phyloP scores from a whole-genome alignment of 2,888 invertebrate genomes.

The Holacanthella duospinosa region DNA sequence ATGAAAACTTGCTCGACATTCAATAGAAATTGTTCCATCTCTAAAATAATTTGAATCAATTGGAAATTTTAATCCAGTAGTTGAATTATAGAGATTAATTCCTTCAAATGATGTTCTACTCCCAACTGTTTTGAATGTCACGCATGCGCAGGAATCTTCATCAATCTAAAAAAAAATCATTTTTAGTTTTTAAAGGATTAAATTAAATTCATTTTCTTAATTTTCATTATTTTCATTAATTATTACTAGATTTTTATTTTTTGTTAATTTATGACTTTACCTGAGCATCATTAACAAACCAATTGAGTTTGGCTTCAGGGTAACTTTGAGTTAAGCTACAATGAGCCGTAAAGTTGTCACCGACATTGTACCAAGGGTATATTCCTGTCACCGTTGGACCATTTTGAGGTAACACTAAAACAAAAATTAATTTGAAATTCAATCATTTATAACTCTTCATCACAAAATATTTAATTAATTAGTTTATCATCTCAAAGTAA shows the following conservation, averaged over 20 bases:
- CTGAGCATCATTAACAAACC: slow-evolving; percentile 33
- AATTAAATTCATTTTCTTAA: no score
- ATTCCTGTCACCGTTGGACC: slow-evolving; percentile 28
- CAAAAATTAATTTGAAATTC: neutral
- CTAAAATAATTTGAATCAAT: slow-evolving; percentile 30
- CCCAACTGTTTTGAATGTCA: slow-evolving; percentile 20
- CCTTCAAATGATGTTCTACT: slow-evolving; percentile 32
- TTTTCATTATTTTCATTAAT: no score
- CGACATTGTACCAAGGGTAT: slow-evolving; percentile 36
- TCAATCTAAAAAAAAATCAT: slow-evolving; percentile 19
- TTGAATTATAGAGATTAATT: slow-evolving; percentile 26
- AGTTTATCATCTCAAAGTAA: neutral
- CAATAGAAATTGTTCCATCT: slow-evolving; percentile 26
- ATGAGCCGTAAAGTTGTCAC: slow-evolving; percentile 33
- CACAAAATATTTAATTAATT: neutral
- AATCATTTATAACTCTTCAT: neutral
- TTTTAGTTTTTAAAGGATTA: no score
- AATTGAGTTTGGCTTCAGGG: slow-evolving; percentile 28
- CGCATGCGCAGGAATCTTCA: slow-evolving; percentile 23
- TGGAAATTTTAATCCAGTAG: slow-evolving; percentile 27
- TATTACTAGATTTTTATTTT: no score
- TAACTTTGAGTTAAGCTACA: slow-evolving; percentile 30
- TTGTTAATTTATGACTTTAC: no score
- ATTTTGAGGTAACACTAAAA: slow-evolving; percentile 27
- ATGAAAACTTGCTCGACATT: slow-evolving; percentile 28